Evolutionary conservation across 2,888 invertebrate genomes (phyloP).

Genomic region (Pristionchus maxplancki): DNA sequence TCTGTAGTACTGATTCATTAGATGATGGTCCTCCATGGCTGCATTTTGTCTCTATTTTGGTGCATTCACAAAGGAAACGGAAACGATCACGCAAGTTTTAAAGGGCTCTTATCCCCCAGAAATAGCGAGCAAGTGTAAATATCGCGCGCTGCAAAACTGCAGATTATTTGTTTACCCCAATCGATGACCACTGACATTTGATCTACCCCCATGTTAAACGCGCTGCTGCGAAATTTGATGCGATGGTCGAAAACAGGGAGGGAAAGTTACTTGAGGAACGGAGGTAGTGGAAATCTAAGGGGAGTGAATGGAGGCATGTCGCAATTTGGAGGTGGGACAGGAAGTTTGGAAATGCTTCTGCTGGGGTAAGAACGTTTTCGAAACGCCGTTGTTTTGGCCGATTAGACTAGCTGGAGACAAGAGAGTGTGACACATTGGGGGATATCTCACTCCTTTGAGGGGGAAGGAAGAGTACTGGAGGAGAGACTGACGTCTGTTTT

Average conservation of each 20-base stretch:
- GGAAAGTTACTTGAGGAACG: neutral
- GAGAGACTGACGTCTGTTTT: conserved; percentile 19
- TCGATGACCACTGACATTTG: neutral
- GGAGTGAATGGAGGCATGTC: neutral
- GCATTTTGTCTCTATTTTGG: neutral
- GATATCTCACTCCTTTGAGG: conserved; percentile 4
- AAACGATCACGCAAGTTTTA: neutral
- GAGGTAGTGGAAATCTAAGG: neutral
- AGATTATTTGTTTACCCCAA: neutral
- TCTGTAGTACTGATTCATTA: conserved; percentile 39
- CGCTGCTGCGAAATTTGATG: neutral
- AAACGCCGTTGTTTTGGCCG: neutral
- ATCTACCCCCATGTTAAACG: neutral
- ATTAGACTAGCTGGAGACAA: neutral
- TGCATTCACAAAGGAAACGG: neutral
- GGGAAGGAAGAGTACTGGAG: neutral
- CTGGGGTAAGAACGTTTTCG: neutral
- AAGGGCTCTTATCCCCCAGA: neutral
- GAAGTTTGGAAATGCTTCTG: conserved; percentile 2
- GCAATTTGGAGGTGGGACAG: neutral
- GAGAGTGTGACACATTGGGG: neutral
- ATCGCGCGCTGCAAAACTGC: neutral
- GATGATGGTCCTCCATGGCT: conserved; percentile 17
- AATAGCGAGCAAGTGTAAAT: neutral
- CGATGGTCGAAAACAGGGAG: conserved; percentile 8